Base-by-base conservation (phyloP, 2,888 invertebrate species). In the Cryptocephalus primarius region DNA sequence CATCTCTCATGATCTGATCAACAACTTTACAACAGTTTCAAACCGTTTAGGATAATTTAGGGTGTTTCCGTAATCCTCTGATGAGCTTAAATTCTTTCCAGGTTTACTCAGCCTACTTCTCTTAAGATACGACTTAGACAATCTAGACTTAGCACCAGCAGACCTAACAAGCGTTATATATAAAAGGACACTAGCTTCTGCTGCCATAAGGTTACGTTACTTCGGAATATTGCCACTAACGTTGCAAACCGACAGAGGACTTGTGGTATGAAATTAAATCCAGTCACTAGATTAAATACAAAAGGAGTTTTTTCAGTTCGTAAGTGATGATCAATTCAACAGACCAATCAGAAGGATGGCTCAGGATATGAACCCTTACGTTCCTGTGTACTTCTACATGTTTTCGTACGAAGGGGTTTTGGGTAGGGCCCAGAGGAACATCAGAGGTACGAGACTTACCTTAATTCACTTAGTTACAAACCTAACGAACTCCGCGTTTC, bases 241-340 rank as follows among this genome's bases (percentile, higher is more conserved):
- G 8, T 9, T n/a, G 1, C 22, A 22, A 22, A 22, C 22, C 22
- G 22, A 22, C 22, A 22, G 22, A 6, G 22, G 22, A 22, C 6
- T 22, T 2, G 22, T 22, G 22, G 22, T 22, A 22, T 22, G 22
- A 6, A 22, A 22, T 4, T 22, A 6, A 22, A 22, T n/a, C n/a
- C n/a, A n/a, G n/a, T n/a, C n/a, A n/a, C n/a, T n/a, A n/a, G n/a
- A n/a, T n/a, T n/a, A n/a, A n/a, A n/a, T n/a, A n/a, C n/a, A n/a
- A n/a, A n/a, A n/a, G n/a, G n/a, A n/a, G n/a, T n/a, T 44, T 45
- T 59, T 75, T 9, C 65, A 71, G 39, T 77, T 74, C 53, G 52
- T 71, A 1, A 66, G 65, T n/a, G 75, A 76, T 53, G 57, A 71
- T 1, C 50, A 66, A 13, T 55, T 59, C 38, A 69, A 74, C 48